Percentiles rank a stretch among this genome's conserved stretches.
phyloP scores from a whole-genome alignment of 2,113 vertebrate species.

The Lonchura striata region DNA sequence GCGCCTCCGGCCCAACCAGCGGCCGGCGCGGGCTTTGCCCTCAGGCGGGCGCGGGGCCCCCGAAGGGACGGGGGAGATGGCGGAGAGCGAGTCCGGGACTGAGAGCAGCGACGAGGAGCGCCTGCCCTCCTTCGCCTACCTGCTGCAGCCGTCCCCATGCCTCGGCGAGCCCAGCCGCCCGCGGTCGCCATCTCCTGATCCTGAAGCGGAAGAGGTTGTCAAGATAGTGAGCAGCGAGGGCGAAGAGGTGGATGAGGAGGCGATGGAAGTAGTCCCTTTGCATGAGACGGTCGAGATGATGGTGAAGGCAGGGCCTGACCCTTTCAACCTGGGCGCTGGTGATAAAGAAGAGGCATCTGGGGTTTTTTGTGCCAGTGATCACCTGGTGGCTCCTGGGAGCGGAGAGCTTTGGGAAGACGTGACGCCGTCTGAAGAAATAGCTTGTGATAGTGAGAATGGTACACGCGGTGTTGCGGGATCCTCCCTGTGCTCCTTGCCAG shows the following conservation, averaged over 20 bases:
- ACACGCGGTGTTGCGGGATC: neutral
- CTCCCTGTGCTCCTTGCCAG: neutral
- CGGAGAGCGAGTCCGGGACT: accelerated
- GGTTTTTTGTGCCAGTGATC: neutral
- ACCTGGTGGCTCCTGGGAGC: neutral
- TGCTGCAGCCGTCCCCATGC: neutral
- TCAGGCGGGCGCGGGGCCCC: neutral
- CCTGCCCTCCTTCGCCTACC: slow-evolving; percentile 71
- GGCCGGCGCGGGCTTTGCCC: neutral
- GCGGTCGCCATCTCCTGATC: neutral
- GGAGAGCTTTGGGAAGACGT: neutral
- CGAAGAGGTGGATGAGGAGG: neutral
- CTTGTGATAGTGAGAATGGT: neutral
- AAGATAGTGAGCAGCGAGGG: slow-evolving; percentile 78
- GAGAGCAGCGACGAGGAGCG: slow-evolving; percentile 73
- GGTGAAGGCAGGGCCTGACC: neutral
- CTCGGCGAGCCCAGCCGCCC: neutral
- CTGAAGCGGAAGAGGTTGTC: neutral
- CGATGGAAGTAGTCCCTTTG: slow-evolving; percentile 63
- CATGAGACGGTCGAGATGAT: slow-evolving; percentile 71
- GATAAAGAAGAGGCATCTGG: neutral
- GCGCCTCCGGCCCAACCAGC: neutral
- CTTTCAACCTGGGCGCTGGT: neutral
- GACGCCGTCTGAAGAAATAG: neutral
- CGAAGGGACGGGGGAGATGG: neutral